Conservation (phyloP, 2,113 vertebrate species). For the Neofelis nebulosa region DNA sequence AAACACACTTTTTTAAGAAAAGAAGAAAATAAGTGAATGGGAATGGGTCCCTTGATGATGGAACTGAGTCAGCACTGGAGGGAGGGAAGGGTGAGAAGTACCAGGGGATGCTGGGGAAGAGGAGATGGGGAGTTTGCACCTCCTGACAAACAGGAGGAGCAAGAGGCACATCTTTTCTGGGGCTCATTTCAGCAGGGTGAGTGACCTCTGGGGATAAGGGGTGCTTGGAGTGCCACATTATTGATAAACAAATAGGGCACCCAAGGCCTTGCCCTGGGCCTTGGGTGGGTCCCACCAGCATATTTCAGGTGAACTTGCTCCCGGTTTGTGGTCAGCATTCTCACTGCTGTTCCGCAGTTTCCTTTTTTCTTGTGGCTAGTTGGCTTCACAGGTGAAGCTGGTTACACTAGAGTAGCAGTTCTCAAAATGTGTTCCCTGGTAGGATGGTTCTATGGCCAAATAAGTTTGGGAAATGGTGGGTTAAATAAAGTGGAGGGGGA, state of each 20-base stretch:
- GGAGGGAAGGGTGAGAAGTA: neutral
- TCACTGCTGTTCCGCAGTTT: neutral
- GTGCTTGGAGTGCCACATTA: neutral
- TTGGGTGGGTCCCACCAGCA: neutral
- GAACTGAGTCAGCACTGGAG: neutral
- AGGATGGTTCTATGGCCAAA: neutral
- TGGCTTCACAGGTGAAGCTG: neutral
- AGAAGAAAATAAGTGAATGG: neutral
- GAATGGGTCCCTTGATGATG: neutral
- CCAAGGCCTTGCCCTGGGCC: neutral
- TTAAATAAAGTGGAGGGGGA: neutral
- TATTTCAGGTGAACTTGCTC: neutral
- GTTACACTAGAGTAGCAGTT: neutral
- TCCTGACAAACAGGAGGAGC: neutral
- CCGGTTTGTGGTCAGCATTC: neutral
- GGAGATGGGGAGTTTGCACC: neutral
- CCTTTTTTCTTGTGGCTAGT: neutral
- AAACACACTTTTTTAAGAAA: too few species aligned
- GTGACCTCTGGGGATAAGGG: neutral
- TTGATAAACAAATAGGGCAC: neutral
- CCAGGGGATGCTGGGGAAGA: neutral
- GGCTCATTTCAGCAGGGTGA: neutral
- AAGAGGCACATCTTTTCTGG: neutral
- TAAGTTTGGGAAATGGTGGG: neutral
- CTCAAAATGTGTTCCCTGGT: neutral